These are phyloP conservation scores for Cyprinodon variegatus DNA, from an alignment of 2,113 vertebrate species.

Conservation along the genomic window DNA sequence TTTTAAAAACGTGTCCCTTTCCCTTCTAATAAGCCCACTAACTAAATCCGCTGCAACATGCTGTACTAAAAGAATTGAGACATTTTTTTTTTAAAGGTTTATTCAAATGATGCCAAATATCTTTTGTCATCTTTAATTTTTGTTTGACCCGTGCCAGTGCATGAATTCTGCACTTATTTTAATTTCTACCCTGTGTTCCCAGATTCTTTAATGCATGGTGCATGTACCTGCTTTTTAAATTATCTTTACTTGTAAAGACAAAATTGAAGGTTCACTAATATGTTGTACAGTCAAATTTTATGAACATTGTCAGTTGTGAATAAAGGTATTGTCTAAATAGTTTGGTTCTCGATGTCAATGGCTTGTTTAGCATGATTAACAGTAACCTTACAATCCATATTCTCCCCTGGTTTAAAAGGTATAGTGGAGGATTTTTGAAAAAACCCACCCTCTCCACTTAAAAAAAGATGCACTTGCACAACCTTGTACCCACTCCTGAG, in stretches of 20 bases:
- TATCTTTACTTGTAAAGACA: constrained; percentile 39
- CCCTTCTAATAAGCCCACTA: background rate
- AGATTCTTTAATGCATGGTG: constrained; percentile 53
- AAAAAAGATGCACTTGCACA: too few species aligned
- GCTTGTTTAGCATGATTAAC: background rate
- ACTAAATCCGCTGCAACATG: background rate
- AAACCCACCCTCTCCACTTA: too few species aligned
- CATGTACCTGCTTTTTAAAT: constrained; percentile 31
- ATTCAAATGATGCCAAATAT: constrained; percentile 46
- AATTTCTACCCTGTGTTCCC: constrained; percentile 32
- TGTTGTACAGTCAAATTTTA: constrained; percentile 59
- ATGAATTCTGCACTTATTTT: constrained; percentile 17
- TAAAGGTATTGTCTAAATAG: constrained; percentile 70
- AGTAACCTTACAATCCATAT: background rate
- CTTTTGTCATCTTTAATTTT: constrained; percentile 17
- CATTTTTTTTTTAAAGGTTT: background rate
- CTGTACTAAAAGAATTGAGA: background rate
- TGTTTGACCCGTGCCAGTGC: constrained; percentile 16
- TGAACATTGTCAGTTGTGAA: constrained; percentile 75
- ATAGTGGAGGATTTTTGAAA: background rate
- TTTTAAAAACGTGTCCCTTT: background rate
- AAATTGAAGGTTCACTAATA: constrained; percentile 55
- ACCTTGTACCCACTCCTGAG: too few species aligned
- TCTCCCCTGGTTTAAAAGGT: background rate
- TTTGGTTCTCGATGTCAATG: too few species aligned